phyloP scores from a whole-genome alignment of 2,888 invertebrate genomes.

The Cerastoderma edule region DNA sequence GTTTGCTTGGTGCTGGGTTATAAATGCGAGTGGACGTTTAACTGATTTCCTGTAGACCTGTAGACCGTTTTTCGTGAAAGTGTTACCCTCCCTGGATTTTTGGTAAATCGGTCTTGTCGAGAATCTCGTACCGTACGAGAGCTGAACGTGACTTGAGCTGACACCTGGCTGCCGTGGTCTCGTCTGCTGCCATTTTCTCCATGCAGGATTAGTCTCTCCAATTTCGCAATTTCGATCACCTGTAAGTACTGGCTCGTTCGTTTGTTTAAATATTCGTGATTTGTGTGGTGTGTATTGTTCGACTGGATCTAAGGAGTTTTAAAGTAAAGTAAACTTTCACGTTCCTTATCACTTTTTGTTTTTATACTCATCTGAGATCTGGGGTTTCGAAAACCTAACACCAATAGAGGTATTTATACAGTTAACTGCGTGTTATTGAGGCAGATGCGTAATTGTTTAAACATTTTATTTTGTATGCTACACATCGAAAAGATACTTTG shows the following conservation, averaged over 20 bases:
- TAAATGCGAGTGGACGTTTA: constrained; percentile 19
- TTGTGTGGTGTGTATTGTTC: too few species aligned
- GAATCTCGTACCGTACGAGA: constrained; percentile 49
- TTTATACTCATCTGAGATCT: too few species aligned
- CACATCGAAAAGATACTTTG: too few species aligned
- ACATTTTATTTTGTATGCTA: too few species aligned
- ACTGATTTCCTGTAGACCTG: constrained; percentile 9
- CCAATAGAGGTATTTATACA: too few species aligned
- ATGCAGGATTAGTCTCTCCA: constrained; percentile 58
- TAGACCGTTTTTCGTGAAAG: constrained; percentile 19
- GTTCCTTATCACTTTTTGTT: too few species aligned
- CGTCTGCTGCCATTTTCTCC: constrained; percentile 58
- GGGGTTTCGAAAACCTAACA: too few species aligned
- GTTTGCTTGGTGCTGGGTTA: constrained; percentile 11
- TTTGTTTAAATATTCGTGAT: constrained; percentile 13
- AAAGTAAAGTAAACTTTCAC: too few species aligned
- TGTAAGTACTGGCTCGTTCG: constrained; percentile 47
- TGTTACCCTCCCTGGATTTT: constrained; percentile 25
- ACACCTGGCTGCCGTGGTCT: constrained; percentile 50
- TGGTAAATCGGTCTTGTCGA: constrained; percentile 22
- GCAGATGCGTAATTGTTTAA: too few species aligned
- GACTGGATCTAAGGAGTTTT: too few species aligned
- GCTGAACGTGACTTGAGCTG: constrained; percentile 47
- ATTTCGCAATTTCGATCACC: constrained; percentile 61
- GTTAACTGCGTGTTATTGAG: too few species aligned